These are phyloP conservation scores for Lithosia quadra DNA, from an alignment of 2,888 invertebrate genomes.

Conservation along the genomic window DNA sequence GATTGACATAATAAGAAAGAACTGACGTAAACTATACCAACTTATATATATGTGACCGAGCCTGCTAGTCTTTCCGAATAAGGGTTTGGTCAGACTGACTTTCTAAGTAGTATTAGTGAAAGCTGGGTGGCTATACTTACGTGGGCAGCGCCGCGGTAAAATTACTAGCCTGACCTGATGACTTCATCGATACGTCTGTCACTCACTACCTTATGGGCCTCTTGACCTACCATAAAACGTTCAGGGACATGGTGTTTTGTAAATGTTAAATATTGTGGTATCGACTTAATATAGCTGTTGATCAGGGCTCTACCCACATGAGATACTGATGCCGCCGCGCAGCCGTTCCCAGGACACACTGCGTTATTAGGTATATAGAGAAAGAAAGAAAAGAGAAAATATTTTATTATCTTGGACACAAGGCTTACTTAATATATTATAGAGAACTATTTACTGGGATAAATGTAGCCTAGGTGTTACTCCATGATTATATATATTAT, in stretches of 20 bases:
- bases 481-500: no score
- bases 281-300: neutral
- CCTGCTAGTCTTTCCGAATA: neutral
- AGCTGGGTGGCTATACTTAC: neutral
- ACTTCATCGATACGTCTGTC: neutral
- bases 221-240: constrained; percentile 3
- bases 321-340: no score
- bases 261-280: constrained; percentile 3
- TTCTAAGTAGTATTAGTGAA: neutral
- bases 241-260: neutral
- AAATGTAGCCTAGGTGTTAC: no score
- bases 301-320: no score
- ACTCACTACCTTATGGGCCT: constrained; percentile 1
- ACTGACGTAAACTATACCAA: no score
- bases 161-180: neutral
- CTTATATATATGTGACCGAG: neutral
- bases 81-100: neutral
- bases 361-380: no score
- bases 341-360: no score
- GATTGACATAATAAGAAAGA: no score
- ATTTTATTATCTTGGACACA: no score
- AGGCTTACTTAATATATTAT: no score
- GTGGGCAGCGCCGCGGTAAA: neutral
- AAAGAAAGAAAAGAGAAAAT: no score
- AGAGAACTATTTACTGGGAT: no score